Conservation (phyloP, 2,888 invertebrate species). For the Horisme vitalbata region DNA sequence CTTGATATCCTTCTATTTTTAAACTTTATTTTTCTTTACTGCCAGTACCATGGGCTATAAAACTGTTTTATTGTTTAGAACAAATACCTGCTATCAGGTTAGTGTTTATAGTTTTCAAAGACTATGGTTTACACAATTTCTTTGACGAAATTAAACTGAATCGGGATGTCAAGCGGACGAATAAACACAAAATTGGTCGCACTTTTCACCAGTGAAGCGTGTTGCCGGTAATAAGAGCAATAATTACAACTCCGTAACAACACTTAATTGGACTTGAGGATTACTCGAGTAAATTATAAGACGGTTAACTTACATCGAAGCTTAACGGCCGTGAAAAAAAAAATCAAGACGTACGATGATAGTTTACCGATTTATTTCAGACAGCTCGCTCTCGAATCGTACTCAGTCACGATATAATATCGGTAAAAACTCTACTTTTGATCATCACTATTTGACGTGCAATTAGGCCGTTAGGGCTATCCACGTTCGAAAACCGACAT, state of each 20-base stretch:
- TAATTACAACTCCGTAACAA: slow-evolving; percentile 62
- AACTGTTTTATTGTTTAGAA: background rate
- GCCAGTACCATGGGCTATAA: slow-evolving; percentile 6
- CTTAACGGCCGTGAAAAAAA: slow-evolving; percentile 57
- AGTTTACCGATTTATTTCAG: slow-evolving; percentile 56
- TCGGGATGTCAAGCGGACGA: slow-evolving; percentile 19
- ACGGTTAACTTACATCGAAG: slow-evolving; percentile 49
- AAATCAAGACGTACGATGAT: slow-evolving; percentile 57
- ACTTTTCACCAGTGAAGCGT: slow-evolving; percentile 60
- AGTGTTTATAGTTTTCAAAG: slow-evolving; percentile 3
- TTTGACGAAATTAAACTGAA: slow-evolving; percentile 8
- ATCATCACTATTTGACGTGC: slow-evolving; percentile 41
- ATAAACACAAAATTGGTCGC: slow-evolving; percentile 31
- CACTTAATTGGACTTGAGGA: slow-evolving; percentile 70
- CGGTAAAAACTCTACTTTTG: slow-evolving; percentile 25
- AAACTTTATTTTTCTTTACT: slow-evolving; percentile 14
- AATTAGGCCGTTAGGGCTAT: slow-evolving; percentile 33
- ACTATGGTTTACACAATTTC: slow-evolving; percentile 3
- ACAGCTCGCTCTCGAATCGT: slow-evolving; percentile 38
- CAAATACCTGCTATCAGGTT: slow-evolving; percentile 2
- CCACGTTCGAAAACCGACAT: slow-evolving; percentile 28
- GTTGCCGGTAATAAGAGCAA: slow-evolving; percentile 57
- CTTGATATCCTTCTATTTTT: slow-evolving; percentile 26
- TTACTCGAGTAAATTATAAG: slow-evolving; percentile 66
- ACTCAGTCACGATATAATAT: slow-evolving; percentile 39